Conservation (phyloP, 1,140 invertebrate species). For the Achatina immaculata region DNA sequence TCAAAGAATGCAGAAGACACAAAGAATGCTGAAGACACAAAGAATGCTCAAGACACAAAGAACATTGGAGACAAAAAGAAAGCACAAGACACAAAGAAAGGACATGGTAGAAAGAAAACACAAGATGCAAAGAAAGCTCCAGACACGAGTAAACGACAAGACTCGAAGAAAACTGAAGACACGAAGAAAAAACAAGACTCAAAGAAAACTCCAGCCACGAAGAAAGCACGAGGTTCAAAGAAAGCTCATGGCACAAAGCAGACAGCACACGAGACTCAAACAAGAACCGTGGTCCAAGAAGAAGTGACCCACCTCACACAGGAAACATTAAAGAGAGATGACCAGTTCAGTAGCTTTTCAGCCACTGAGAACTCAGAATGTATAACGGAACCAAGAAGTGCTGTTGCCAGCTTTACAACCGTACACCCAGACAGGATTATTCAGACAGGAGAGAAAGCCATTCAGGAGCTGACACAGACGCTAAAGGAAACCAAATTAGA, state of each 20-base stretch:
- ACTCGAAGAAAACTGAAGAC: too few species aligned
- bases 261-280: neutral
- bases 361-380: neutral
- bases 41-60: neutral
- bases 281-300: neutral
- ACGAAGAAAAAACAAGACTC: too few species aligned
- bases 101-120: neutral
- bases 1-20: too few species aligned
- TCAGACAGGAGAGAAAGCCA: neutral
- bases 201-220: too few species aligned
- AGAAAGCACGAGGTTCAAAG: too few species aligned
- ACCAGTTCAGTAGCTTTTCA: neutral
- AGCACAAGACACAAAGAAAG: neutral
- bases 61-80: neutral
- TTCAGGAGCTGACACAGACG: neutral
- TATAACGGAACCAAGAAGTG: neutral
- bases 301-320: neutral
- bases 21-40: too few species aligned
- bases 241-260: too few species aligned
- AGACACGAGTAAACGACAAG: too few species aligned
- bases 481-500: too few species aligned
- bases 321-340: neutral
- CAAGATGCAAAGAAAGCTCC: neutral
- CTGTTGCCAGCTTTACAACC: neutral
- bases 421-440: neutral